Conservation (phyloP, 2,888 invertebrate species). For the Drosophila picticornis region DNA sequence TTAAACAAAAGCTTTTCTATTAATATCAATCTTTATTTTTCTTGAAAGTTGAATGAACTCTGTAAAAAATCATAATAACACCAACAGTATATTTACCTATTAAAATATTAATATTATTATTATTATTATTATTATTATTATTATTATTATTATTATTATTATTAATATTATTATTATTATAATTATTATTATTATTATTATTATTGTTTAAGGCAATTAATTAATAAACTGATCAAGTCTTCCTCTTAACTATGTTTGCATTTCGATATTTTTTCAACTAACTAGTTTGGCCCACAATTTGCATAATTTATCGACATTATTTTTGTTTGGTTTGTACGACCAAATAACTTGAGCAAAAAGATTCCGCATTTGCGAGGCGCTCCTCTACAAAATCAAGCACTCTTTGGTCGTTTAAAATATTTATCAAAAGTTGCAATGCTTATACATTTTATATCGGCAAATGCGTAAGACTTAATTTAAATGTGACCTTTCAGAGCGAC, state of each 20-base stretch:
- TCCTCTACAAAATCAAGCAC: constrained; percentile 21
- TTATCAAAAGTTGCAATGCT: not conserved
- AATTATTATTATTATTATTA: not conserved
- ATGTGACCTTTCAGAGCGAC: constrained; percentile 24
- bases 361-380: constrained; percentile 47
- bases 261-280: constrained; percentile 13
- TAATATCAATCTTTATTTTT: not conserved
- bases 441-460: constrained; percentile 6
- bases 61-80: not conserved
- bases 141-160: not conserved
- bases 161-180: not conserved
- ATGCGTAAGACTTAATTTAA: constrained; percentile 39
- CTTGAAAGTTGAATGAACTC: not conserved
- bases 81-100: not conserved
- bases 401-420: not conserved
- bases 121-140: not conserved
- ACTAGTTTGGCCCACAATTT: constrained; percentile 50
- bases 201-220: not conserved
- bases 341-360: constrained; percentile 27
- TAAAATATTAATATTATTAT: not conserved
- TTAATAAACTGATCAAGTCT: not conserved
- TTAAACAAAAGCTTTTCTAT: not conserved
- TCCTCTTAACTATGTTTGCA: constrained; percentile 6
- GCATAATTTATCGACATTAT: constrained; percentile 60
- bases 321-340: constrained; percentile 24